These are phyloP conservation scores for Sphecodes monilicornis DNA, from an alignment of 2,888 invertebrate genomes.

Conservation along the genomic window DNA sequence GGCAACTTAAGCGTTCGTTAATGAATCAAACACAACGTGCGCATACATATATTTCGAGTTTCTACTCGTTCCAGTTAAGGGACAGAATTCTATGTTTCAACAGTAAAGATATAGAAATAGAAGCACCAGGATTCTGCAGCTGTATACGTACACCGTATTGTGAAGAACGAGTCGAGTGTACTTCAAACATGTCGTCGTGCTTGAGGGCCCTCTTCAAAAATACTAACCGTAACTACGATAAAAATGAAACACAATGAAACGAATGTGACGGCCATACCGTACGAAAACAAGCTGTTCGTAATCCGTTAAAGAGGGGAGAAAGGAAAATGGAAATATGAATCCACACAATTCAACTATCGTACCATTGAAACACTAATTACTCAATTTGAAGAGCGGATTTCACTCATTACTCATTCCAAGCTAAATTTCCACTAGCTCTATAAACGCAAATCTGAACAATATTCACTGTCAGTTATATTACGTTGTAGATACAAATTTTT, in stretches of 20 bases:
- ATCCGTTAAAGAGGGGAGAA: conserved; percentile 3
- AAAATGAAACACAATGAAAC: conserved; percentile 28
- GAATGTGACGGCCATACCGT: not conserved
- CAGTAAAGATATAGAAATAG: not conserved
- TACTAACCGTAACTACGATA: conserved; percentile 10
- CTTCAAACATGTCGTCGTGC: conserved; percentile 18
- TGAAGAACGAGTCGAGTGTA: conserved; percentile 17
- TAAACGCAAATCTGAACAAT: not conserved
- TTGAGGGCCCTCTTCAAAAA: conserved; percentile 9
- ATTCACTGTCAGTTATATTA: no score
- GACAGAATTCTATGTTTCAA: not conserved
- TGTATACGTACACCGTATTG: not conserved
- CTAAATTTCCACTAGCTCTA: not conserved
- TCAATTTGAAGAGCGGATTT: not conserved
- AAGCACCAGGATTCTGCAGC: not conserved
- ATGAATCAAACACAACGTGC: not conserved
- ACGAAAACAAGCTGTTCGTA: not conserved
- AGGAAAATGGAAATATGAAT: not conserved
- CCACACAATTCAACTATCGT: not conserved
- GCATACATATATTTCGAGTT: not conserved
- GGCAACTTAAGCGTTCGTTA: not conserved
- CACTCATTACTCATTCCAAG: not conserved
- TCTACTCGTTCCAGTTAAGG: not conserved
- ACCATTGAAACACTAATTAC: not conserved
- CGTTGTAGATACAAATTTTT: no score